These are phyloP conservation scores for Cossypha polioptera DNA, from an alignment of 2,797 vertebrate species.

Conservation along the genomic window DNA sequence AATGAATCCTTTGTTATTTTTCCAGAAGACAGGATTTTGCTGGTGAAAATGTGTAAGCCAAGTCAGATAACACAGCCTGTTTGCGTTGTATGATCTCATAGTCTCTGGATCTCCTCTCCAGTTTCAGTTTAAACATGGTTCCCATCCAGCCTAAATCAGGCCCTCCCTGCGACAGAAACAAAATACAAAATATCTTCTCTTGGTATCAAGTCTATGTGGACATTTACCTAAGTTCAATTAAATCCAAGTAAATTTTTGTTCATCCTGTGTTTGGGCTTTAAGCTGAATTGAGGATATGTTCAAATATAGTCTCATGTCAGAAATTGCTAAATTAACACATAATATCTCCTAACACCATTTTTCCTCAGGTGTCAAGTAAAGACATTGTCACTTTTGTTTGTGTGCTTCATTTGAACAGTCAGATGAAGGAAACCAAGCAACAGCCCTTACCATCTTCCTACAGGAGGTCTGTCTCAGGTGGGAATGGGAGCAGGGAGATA, in stretches of 20 bases:
- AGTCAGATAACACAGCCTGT: not conserved
- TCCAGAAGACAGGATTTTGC: not conserved
- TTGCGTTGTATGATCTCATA: not conserved
- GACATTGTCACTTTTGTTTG: not conserved
- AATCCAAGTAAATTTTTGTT: not conserved
- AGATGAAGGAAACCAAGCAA: not conserved
- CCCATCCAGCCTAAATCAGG: not conserved
- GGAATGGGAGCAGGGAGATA: not conserved
- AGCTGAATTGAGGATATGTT: not conserved
- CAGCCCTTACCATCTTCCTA: not conserved
- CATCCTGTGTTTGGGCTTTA: not conserved
- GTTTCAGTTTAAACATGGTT: not conserved
- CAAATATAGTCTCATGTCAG: not conserved
- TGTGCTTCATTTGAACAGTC: not conserved
- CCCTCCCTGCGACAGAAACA: not conserved
- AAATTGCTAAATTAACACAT: not conserved
- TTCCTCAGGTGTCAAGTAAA: not conserved
- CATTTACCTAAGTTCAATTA: not conserved
- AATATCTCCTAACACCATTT: not conserved
- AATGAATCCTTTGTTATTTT: not conserved
- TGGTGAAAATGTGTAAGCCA: rapidly evolving
- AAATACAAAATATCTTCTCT: not conserved
- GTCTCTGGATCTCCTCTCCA: not conserved
- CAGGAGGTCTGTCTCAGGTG: not conserved
- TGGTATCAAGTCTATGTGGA: not conserved